These are phyloP conservation scores for Polypedilum vanderplanki DNA, from an alignment of 1,140 invertebrate species.

Conservation along the genomic window DNA sequence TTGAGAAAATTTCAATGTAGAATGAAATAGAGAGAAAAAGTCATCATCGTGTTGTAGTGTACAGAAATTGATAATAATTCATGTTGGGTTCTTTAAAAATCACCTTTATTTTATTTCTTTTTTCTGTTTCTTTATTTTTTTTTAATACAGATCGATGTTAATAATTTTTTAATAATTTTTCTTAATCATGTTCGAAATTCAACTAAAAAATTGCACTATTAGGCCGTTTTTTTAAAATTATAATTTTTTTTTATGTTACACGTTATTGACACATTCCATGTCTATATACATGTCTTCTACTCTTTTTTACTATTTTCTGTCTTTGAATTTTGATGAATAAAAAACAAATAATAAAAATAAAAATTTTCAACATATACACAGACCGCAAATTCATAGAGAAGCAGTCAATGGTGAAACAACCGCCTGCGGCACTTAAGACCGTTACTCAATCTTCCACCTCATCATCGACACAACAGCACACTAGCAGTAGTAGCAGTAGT, in stretches of 20 bases:
- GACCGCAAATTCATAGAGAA: conserved; percentile 21
- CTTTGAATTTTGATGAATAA: not conserved
- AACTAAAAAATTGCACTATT: too few relatives aligned
- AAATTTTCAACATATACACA: not conserved
- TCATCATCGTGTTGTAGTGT: not conserved
- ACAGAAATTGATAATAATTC: not conserved
- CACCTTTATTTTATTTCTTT: not conserved
- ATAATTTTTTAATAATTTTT: not conserved
- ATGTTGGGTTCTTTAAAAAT: conserved; percentile 3
- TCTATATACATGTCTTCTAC: not conserved
- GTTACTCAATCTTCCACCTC: not conserved
- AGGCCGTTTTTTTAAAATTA: not conserved
- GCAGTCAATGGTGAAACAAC: not conserved
- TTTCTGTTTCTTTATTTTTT: conserved; percentile 10
- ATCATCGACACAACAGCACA: not conserved
- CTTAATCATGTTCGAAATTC: not conserved
- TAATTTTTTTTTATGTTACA: conserved; percentile 1
- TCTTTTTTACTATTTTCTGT: not conserved
- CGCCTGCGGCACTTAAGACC: not conserved
- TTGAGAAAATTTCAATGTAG: too few relatives aligned
- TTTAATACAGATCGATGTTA: conserved; percentile 18
- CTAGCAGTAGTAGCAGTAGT: conserved; percentile 24
- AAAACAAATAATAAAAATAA: not conserved
- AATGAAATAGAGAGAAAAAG: not conserved
- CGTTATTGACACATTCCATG: conserved; percentile 4